Conservation (phyloP, 2,797 vertebrate species). For the Pterois miles region DNA sequence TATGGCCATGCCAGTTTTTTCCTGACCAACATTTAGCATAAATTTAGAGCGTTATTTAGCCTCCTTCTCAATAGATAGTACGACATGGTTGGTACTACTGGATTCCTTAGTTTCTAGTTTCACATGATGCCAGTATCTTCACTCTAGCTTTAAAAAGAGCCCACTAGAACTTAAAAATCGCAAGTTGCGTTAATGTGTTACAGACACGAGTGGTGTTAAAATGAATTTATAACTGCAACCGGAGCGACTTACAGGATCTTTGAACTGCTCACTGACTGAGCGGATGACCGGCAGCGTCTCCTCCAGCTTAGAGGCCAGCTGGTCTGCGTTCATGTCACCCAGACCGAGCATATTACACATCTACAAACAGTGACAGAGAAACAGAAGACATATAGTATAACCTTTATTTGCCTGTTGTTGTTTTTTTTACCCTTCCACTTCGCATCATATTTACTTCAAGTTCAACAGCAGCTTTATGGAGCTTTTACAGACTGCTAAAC, state of each 20-base stretch:
- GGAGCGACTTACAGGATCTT: constrained; percentile 89
- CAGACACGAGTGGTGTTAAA: no score
- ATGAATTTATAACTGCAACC: neutral
- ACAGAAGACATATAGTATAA: neutral
- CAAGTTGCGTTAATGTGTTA: no score
- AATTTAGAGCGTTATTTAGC: no score
- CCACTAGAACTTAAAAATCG: no score
- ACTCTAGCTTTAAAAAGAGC: no score
- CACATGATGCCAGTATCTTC: no score
- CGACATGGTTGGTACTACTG: no score
- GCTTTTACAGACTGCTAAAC: neutral
- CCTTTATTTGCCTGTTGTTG: neutral
- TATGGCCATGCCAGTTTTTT: no score
- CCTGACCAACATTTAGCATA: no score
- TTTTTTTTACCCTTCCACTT: neutral
- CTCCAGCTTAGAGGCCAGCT: constrained; percentile 94
- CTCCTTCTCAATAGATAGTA: no score
- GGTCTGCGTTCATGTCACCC: constrained; percentile 97
- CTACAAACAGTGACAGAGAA: constrained; percentile 65
- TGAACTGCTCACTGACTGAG: constrained; percentile 97
- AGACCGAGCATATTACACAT: constrained; percentile 98
- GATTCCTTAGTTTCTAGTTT: no score
- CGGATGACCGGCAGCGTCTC: constrained; percentile 96
- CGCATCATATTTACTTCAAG: neutral
- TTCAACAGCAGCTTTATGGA: neutral